Evolutionary conservation across 2,113 vertebrate species (phyloP).

Genomic region (Pterophyllum scalare): DNA sequence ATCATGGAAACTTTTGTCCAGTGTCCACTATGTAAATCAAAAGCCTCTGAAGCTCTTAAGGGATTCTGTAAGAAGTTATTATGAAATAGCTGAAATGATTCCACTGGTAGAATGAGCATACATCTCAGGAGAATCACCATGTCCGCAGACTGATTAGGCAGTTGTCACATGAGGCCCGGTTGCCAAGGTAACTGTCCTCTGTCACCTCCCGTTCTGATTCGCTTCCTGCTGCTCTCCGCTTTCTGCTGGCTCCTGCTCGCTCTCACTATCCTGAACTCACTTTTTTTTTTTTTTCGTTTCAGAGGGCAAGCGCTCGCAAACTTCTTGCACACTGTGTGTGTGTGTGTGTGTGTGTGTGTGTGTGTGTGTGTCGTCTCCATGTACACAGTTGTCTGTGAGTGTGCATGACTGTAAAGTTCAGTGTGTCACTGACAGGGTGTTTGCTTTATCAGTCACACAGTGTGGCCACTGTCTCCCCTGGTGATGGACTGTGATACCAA

Average conservation of each 20-base stretch:
- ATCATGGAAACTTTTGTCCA: neutral
- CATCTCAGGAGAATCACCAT: conserved; percentile 53
- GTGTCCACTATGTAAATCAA: neutral
- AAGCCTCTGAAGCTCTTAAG: neutral
- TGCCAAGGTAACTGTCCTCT: conserved; percentile 73
- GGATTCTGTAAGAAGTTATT: conserved; percentile 38
- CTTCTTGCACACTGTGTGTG: neutral
- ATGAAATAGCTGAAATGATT: conserved; percentile 37
- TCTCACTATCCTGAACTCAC: conserved; percentile 12
- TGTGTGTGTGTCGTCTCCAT: neutral
- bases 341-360: conserved; percentile 7
- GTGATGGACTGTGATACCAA: conserved; percentile 55
- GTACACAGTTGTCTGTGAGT: neutral
- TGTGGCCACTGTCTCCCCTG: conserved; percentile 48
- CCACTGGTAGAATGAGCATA: conserved; percentile 39
- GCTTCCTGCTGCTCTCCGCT: conserved; percentile 55
- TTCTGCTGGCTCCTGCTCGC: conserved; percentile 33
- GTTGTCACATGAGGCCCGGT: conserved; percentile 67
- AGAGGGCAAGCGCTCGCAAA: conserved; percentile 53
- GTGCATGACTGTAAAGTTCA: neutral
- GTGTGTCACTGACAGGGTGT: conserved; percentile 33
- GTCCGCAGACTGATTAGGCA: conserved; percentile 70
- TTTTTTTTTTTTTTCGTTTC: conserved; percentile 41
- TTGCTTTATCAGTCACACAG: conserved; percentile 58
- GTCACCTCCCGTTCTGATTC: conserved; percentile 55